phyloP scores from a whole-genome alignment of 2,797 vertebrate genomes.

The Alcedo atthis region DNA sequence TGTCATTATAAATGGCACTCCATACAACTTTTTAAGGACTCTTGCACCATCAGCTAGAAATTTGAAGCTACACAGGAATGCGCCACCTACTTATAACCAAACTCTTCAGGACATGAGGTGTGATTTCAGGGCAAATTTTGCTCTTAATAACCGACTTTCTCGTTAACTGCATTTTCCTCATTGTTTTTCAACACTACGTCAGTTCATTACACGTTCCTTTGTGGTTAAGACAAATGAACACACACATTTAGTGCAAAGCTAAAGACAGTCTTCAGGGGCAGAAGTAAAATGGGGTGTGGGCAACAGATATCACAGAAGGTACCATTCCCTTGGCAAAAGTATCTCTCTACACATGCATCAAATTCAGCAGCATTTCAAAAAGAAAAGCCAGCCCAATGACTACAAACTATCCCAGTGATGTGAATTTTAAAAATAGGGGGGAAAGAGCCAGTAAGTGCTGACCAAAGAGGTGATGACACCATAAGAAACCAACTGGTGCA shows the following conservation, averaged over 20 bases:
- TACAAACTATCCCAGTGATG: background rate
- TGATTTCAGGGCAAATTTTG: background rate
- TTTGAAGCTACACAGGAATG: background rate
- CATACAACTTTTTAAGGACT: background rate
- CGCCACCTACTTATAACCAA: background rate
- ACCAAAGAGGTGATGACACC: slow-evolving; percentile 26
- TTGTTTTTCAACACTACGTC: background rate
- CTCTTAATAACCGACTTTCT: background rate
- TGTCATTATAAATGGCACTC: background rate
- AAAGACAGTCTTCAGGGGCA: background rate
- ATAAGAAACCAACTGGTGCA: slow-evolving; percentile 9
- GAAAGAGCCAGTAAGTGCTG: background rate
- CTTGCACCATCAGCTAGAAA: background rate
- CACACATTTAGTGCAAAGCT: background rate
- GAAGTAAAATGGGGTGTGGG: background rate
- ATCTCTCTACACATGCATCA: rapidly evolving
- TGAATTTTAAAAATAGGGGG: background rate
- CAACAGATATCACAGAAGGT: background rate
- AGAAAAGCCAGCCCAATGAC: background rate
- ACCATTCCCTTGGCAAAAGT: background rate
- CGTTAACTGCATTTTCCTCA: background rate
- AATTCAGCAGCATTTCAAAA: background rate
- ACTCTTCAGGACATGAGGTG: background rate
- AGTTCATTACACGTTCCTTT: background rate
- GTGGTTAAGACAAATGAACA: background rate